Conservation (phyloP, 2,113 vertebrate species). For the Hemibagrus wyckioides region DNA sequence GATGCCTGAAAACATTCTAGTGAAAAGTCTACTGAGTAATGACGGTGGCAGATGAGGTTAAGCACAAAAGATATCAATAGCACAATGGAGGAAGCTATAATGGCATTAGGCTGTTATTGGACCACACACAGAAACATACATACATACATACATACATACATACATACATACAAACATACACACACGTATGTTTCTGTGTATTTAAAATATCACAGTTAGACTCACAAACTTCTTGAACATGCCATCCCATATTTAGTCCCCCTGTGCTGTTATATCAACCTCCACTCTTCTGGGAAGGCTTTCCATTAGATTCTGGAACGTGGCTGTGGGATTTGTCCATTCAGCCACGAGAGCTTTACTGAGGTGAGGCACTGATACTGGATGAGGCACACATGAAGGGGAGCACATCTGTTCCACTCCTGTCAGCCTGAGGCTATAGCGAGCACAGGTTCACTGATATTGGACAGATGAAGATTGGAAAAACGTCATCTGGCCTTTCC, state of each 20-base stretch:
- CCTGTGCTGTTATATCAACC: not conserved
- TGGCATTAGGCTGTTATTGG: conserved; percentile 15
- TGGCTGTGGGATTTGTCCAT: not conserved
- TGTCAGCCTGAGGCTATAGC: not conserved
- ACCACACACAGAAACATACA: conserved; percentile 22
- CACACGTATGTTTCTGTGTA: too few species aligned
- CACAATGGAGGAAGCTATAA: conserved; percentile 31
- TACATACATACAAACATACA: too few species aligned
- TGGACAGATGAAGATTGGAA: not conserved
- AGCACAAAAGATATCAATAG: conserved; percentile 20
- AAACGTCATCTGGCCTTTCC: not conserved
- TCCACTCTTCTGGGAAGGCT: not conserved
- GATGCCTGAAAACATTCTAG: conserved; percentile 22
- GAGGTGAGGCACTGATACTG: not conserved
- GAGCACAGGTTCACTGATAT: not conserved
- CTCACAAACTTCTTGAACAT: too few species aligned
- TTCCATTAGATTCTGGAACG: not conserved
- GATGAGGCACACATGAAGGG: not conserved
- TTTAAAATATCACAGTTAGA: too few species aligned
- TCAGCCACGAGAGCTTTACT: not conserved
- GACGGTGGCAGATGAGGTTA: not conserved
- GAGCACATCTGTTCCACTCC: not conserved
- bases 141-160: not conserved
- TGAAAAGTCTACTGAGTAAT: conserved; percentile 28
- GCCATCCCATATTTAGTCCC: not conserved